Evolutionary conservation across 2,113 vertebrate genomes (phyloP).

Genomic region (Psephotus haematonotus): DNA sequence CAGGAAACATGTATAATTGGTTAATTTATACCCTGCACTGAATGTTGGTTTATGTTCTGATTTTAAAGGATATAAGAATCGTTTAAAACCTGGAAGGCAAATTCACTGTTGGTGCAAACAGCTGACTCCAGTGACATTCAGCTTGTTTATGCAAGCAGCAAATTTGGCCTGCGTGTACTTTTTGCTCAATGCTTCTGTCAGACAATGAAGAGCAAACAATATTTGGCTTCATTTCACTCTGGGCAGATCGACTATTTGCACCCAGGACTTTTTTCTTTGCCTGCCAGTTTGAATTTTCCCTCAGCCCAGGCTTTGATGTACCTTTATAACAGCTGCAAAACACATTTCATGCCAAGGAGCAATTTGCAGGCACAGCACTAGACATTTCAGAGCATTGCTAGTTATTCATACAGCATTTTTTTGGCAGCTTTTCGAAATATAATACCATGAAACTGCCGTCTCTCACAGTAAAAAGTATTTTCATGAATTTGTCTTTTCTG

Average conservation of each 20-base stretch:
- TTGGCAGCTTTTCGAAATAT: slow-evolving; percentile 48
- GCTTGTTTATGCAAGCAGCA: slow-evolving; percentile 39
- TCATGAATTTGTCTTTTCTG: slow-evolving; percentile 51
- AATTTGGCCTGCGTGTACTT: slow-evolving; percentile 37
- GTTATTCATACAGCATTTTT: slow-evolving; percentile 55
- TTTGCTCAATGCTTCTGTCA: slow-evolving; percentile 38
- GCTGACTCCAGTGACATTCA: slow-evolving; percentile 60
- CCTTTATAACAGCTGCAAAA: slow-evolving; percentile 60
- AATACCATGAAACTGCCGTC: slow-evolving; percentile 35
- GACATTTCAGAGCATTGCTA: slow-evolving; percentile 52
- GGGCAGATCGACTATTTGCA: slow-evolving; percentile 45
- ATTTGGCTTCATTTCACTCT: slow-evolving; percentile 53
- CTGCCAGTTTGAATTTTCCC: slow-evolving; percentile 39
- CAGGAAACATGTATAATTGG: neutral
- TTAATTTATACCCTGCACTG: slow-evolving; percentile 16
- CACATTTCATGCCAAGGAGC: slow-evolving; percentile 63
- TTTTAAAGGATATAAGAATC: slow-evolving; percentile 30
- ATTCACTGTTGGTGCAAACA: slow-evolving; percentile 17
- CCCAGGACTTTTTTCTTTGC: slow-evolving; percentile 45
- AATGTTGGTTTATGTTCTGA: neutral
- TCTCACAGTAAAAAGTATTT: slow-evolving; percentile 57
- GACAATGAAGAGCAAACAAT: slow-evolving; percentile 56
- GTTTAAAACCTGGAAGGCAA: slow-evolving; percentile 48
- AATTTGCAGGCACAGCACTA: slow-evolving; percentile 64
- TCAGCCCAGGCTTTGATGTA: slow-evolving; percentile 57